phyloP scores from a whole-genome alignment of 2,888 invertebrate genomes.

The Acronicta psi region DNA sequence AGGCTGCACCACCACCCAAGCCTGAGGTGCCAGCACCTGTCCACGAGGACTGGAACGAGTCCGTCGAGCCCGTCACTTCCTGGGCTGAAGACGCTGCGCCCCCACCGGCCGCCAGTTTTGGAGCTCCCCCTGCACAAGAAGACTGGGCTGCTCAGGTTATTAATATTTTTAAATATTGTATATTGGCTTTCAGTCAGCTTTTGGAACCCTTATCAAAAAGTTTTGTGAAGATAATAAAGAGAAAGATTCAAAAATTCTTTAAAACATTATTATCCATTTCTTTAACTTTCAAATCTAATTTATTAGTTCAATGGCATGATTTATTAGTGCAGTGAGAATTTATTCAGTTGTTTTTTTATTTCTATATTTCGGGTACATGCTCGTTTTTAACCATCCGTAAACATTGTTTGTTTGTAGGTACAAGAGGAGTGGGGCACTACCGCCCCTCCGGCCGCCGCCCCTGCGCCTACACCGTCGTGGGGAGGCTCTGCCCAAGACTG shows the following conservation, averaged over 20 bases:
- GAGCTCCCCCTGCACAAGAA: slow-evolving; percentile 83
- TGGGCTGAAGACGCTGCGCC: slow-evolving; percentile 82
- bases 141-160: slow-evolving; percentile 89
- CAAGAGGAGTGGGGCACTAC: slow-evolving; percentile 89
- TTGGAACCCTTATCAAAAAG: no score
- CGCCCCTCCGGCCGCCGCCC: slow-evolving; percentile 76
- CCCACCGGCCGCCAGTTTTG: slow-evolving; percentile 73
- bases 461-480: slow-evolving; percentile 89
- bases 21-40: slow-evolving; percentile 79
- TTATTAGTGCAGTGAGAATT: no score
- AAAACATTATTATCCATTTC: no score
- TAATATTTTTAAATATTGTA: not conserved
- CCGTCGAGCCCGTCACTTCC: slow-evolving; percentile 81
- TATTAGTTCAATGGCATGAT: no score
- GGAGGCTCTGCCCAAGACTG: slow-evolving; percentile 89
- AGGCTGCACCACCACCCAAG: slow-evolving; percentile 82
- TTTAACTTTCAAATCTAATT: no score
- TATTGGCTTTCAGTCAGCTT: not conserved
- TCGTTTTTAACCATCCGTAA: not conserved
- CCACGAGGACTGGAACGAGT: slow-evolving; percentile 82
- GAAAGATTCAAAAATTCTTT: no score
- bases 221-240: no score
- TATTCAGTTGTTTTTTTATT: not conserved
- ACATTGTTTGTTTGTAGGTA: slow-evolving; percentile 68
- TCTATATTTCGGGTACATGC: not conserved